These are phyloP conservation scores for Rhagonycha lutea DNA, from an alignment of 2,888 invertebrate species.

Conservation along the genomic window DNA sequence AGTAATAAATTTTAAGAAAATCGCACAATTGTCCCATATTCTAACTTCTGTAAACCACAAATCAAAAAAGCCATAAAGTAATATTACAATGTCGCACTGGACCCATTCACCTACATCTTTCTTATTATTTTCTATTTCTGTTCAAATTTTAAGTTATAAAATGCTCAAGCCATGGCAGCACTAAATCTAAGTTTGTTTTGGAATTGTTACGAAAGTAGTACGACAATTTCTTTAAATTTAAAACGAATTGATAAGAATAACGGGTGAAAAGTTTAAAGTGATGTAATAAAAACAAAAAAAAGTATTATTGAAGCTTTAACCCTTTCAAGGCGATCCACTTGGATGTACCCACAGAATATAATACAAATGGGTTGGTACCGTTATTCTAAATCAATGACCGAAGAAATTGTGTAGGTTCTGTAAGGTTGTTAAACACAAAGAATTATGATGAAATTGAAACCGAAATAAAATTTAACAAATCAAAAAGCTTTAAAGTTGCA, in stretches of 20 bases:
- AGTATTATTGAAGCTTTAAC: neutral
- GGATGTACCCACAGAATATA: neutral
- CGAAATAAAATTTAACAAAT: neutral
- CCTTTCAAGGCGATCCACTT: neutral
- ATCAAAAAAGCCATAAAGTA: conserved; percentile 7
- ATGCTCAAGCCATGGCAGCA: no score
- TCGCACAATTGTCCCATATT: neutral
- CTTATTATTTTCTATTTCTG: neutral
- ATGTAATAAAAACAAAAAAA: no score
- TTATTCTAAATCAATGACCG: neutral
- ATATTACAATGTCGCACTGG: neutral
- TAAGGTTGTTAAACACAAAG: neutral
- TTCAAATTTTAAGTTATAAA: neutral
- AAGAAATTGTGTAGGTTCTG: neutral
- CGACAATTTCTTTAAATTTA: no score
- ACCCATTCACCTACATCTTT: neutral
- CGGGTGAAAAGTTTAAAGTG: neutral
- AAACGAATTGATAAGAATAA: neutral
- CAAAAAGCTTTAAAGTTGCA: no score
- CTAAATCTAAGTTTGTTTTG: neutral
- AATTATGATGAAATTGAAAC: neutral
- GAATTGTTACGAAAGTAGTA: neutral
- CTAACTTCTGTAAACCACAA: conserved; percentile 9
- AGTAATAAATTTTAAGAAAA: neutral
- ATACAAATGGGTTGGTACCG: neutral